Evolutionary conservation across 2,113 vertebrate species (phyloP), one percentile per base, ranked within the genome.

Genomic region (Odocoileus hemionus): DNA sequence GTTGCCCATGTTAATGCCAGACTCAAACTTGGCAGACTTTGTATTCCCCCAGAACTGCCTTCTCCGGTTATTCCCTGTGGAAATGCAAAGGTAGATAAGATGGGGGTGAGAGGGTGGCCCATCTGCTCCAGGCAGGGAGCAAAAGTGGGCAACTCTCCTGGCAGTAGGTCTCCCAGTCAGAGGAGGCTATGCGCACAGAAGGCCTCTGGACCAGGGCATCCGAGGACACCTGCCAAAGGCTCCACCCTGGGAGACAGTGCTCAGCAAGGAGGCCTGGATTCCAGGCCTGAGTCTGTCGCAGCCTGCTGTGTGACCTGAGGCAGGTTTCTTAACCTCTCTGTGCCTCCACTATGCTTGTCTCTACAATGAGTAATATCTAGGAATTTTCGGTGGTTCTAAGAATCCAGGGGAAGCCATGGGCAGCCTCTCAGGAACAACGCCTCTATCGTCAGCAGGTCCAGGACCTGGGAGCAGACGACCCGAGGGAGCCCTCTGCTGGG

Each of bases 191-290:
- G 12, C 1, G 1, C 9, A 11, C 60, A 39, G 19, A 33, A 93
- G 45, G 2, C 45, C 11, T 60, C 33, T 54, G 70, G 70, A 8
- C 78, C 17, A 50, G 67, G 11, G 1, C 1, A 0, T 26, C 39
- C 79, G 0, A 4, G 47, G 39, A 54, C 6, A 11, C 36, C 80
- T 14, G 0, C 36, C 33, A 4, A 1, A 23, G 2, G 15, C 10
- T 55, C 47, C 52, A 2, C 5, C 4, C 70, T 30, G 28, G 55
- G 30, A 57, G 16, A 60, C 67, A 54, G 54, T 19, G 19, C 19
- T 39, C 52, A 39, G 3, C 50, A 36, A n/a, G 70, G 76, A 91
- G n/a, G 19, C 12, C 36, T 26, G 8, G 8, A 4, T 28, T 70
- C 88, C 6, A 76, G 12, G 47, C 21, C 84, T 50, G 74, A 30